These are phyloP conservation scores for Turritopsis rubra DNA, from an alignment of 30 jellyfish, hydroid and myxozoan species.

Conservation along the genomic window DNA sequence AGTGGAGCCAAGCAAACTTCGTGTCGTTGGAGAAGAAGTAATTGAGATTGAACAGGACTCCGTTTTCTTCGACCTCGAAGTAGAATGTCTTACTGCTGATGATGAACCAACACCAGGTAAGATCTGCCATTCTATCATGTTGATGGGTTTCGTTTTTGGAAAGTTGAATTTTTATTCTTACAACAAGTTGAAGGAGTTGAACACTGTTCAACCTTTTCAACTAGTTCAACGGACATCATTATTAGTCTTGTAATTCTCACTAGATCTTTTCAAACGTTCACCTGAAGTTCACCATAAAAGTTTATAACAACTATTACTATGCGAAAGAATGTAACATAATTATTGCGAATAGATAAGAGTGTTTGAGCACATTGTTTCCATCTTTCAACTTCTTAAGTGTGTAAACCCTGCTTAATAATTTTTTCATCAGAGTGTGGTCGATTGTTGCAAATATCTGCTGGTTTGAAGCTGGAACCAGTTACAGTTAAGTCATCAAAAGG, in stretches of 20 bases:
- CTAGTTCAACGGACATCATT: too few relatives aligned
- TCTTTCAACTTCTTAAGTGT: too few relatives aligned
- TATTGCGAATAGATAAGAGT: background rate
- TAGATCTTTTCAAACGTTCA: too few relatives aligned
- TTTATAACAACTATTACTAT: too few relatives aligned
- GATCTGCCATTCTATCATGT: background rate
- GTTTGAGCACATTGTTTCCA: too few relatives aligned
- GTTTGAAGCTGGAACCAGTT: conserved; percentile 26
- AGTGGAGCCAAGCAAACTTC: conserved; percentile 66
- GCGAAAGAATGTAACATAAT: background rate
- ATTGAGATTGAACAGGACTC: conserved; percentile 58
- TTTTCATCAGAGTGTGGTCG: conserved; percentile 63
- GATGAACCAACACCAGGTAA: conserved; percentile 63
- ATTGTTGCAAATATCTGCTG: conserved; percentile 63
- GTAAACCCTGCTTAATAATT: too few relatives aligned
- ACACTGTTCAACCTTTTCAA: too few relatives aligned
- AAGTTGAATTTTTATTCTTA: too few relatives aligned
- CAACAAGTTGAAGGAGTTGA: too few relatives aligned
- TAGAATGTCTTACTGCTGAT: conserved; percentile 48
- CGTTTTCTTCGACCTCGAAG: conserved; percentile 37
- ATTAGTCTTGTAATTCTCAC: too few relatives aligned
- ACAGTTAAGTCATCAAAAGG: conserved; percentile 24
- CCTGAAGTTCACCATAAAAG: too few relatives aligned
- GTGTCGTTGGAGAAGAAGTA: conserved; percentile 28
- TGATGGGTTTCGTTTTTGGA: background rate